Percentiles rank a stretch among this genome's conserved stretches.
Evolutionary conservation across 2,797 vertebrate species (phyloP).

Genomic region (Protosalanx chinensis): DNA sequence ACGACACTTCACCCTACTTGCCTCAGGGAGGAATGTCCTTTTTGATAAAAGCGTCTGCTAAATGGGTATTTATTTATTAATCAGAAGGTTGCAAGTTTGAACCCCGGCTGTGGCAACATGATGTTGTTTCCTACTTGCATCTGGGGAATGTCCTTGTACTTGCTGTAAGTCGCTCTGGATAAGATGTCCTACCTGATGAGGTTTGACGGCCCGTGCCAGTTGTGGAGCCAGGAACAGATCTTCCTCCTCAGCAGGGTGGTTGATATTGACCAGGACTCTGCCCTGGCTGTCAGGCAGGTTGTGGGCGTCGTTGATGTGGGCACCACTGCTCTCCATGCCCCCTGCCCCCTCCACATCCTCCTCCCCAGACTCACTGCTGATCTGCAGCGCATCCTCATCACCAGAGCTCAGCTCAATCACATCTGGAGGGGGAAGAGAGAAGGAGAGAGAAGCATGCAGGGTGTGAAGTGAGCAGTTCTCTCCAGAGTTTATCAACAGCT

Average conservation of each 20-base stretch:
- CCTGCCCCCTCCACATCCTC: slow-evolving; percentile 83
- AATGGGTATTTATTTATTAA: no score
- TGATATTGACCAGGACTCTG: slow-evolving; percentile 92
- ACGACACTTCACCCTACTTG: no score
- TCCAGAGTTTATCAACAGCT: no score
- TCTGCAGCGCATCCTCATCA: slow-evolving; percentile 88
- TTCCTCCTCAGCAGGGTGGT: slow-evolving; percentile 93
- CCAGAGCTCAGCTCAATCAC: slow-evolving; percentile 97
- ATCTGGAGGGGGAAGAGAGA: slow-evolving; percentile 65
- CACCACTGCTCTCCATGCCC: slow-evolving; percentile 89
- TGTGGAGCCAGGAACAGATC: slow-evolving; percentile 93
- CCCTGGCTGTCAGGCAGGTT: slow-evolving; percentile 91
- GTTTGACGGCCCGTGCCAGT: slow-evolving; percentile 91
- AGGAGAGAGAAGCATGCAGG: no score
- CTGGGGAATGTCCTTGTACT: no score
- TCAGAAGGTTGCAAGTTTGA: no score
- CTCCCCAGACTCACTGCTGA: slow-evolving; percentile 88
- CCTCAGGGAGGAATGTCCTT: no score
- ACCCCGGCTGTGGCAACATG: no score
- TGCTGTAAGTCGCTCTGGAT: no score
- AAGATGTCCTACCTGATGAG: slow-evolving; percentile 86
- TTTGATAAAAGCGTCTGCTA: no score
- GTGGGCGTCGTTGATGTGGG: slow-evolving; percentile 89
- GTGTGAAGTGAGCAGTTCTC: no score
- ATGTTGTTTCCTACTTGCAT: no score